Evolutionary conservation across 1,140 invertebrate genomes (phyloP), one percentile per base, ranked within the genome.

Genomic region (Ceratina australensis): DNA sequence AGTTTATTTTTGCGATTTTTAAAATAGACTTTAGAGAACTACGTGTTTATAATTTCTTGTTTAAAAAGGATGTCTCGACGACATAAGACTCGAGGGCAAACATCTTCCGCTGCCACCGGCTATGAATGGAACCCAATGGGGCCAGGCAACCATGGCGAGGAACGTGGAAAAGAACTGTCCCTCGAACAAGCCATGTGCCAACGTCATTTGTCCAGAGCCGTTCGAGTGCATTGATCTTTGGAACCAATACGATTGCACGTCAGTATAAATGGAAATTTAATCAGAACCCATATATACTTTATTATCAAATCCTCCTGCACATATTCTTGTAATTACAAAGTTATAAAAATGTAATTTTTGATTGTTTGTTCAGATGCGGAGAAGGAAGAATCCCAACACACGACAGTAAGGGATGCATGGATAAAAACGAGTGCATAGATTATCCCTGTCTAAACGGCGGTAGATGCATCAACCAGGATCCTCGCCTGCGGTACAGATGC

Each of bases 191-290:
- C 97, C 98, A 24, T 99, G 98, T 90, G 95, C 96, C 61, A 97
- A 97, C 90, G 96, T 98, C 52, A 96, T 96, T 80, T 99, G 98
- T 89, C 96, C 96, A 0, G 95, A 96, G 85, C 97, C 97, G n/a
- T 98, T 98, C 90, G 96, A 98, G 82, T 99, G 98, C 92, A 96
- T 98, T 47, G 98, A 99, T 92, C 94, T 99, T 0, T 99, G 98
- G 98, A 98, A 97, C 91, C 96, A 97, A 92, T 97, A 98, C 87
- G 98, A 99, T 87, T 99, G 98, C 97, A 98, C 97, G 98, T 99
- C 93, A 96, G 97, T 88, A 76, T 87, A 1, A 24, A 20, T 69
- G 7, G 18, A 20, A 20, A 20, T n/a, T n/a, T n/a, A n/a, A n/a
- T n/a, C n/a, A n/a, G n/a, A n/a, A n/a, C n/a, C n/a, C n/a, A n/a